Percentiles rank a stretch among this genome's conserved stretches.
These are phyloP conservation scores for Eospalax fontanierii DNA, from an alignment of 2,797 vertebrate species.

Conservation along the genomic window DNA sequence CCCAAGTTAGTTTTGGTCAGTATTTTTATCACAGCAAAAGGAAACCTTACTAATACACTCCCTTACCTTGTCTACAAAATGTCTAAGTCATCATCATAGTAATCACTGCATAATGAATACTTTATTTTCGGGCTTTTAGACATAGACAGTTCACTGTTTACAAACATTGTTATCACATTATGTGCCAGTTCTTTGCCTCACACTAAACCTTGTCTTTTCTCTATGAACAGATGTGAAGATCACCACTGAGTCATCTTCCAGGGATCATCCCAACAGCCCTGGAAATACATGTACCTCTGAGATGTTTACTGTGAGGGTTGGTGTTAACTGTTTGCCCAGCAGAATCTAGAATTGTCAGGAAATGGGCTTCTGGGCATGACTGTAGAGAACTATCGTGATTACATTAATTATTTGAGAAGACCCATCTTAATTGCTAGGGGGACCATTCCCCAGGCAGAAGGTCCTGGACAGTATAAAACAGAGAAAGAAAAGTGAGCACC, in stretches of 20 bases:
- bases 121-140: accelerated
- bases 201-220: neutral
- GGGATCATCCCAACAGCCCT: neutral
- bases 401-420: neutral
- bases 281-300: accelerated
- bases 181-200: neutral
- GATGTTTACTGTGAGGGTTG: neutral
- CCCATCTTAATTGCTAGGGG: neutral
- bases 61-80: neutral
- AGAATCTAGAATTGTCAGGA: neutral
- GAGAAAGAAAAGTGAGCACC: neutral
- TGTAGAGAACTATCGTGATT: neutral
- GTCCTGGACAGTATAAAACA: neutral
- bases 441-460: neutral
- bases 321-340: neutral
- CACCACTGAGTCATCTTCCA: neutral
- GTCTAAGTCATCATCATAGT: neutral
- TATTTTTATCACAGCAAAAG: no score
- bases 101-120: neutral
- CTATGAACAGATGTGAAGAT: neutral
- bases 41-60: no score
- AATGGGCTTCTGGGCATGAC: neutral
- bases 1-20: no score
- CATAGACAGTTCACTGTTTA: accelerated
- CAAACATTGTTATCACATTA: neutral